Base-by-base conservation (phyloP, 2,797 vertebrate species). In the Enteromius fasciolatus region DNA sequence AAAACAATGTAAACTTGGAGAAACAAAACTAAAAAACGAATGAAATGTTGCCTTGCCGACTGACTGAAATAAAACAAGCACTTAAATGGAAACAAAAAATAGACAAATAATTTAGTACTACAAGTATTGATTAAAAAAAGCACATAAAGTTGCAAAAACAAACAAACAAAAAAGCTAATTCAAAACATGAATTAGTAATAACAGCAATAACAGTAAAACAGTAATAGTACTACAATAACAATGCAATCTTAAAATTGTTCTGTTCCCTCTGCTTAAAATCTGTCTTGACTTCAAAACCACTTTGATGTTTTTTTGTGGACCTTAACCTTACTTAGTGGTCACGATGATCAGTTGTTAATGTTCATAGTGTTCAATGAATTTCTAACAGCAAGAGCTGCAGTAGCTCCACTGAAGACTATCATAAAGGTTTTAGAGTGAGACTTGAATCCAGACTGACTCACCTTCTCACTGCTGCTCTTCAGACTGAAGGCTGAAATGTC, bases 381-480 rank as follows among this genome's bases (percentile, higher is more conserved):
- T 59, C 57, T 15, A 61, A 28, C 59, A 61, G 25, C 25, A 48
- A 44, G 8, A 28, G 14, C 12, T 28, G 25, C 25, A 15, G 2
- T 10, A 23, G 36, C n/a, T 68, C 3, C 36, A 41, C 33, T 68
- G 66, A 68, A 68, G 20, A n/a, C 66, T 23, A 23, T 44, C n/a
- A 69, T 5, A 17, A 7, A 28, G 6, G 41, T 46, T 54, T 46
- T 9, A 28, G 23, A 1, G 17, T 17, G 41, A 69, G 39, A 39
- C 39, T 39, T 39, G 39, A 39, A 39, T n/a, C n/a, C 39, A 39
- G 39, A 9, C 28, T 72, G 15, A 33, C 48, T 78, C 82, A 95
- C 94, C 93, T 94, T 93, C 88, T 92, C 91, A 86, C 84, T 90
- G 88, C 23, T 86, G 84, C 90, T 85, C 61, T 76, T 90, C 0